These are phyloP conservation scores for Tetrapedia diversipes DNA, from an alignment of 2,888 invertebrate genomes.

Conservation along the genomic window DNA sequence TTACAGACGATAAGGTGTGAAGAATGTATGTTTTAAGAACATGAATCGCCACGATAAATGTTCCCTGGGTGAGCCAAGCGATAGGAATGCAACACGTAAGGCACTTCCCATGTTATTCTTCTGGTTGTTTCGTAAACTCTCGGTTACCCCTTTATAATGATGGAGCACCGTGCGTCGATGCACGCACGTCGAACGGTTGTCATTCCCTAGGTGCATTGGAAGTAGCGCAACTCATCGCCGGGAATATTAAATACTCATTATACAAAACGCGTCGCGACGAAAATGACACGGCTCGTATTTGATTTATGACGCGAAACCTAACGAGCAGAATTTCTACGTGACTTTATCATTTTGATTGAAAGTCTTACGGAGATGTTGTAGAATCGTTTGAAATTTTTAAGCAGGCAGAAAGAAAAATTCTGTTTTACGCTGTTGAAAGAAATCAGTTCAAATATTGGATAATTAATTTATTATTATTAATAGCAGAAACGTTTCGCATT, in stretches of 20 bases:
- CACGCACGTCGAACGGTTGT: constrained; percentile 8
- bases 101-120: constrained; percentile 54
- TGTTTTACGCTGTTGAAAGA: too few species aligned
- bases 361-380: not conserved
- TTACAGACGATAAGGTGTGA: constrained; percentile 32
- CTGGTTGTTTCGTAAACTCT: constrained; percentile 54
- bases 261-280: constrained; percentile 1
- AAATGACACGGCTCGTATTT: not conserved
- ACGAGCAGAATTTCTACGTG: not conserved
- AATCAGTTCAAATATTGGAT: constrained; percentile 1
- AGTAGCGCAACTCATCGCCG: constrained; percentile 39
- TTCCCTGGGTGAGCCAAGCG: constrained; percentile 60
- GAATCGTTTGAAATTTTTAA: too few species aligned
- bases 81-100: constrained; percentile 71
- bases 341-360: not conserved
- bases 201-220: constrained; percentile 34
- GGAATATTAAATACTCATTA: constrained; percentile 41
- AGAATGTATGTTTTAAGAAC: constrained; percentile 52
- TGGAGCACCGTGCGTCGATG: not conserved
- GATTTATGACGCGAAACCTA: constrained; percentile 12
- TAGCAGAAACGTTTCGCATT: too few species aligned
- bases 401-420: not conserved
- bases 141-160: constrained; percentile 30
- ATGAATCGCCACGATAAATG: constrained; percentile 60
- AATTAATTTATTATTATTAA: too few species aligned